A percentile compares a stretch with the other conserved stretches of the same genome.
These are phyloP conservation scores for Bombus pyrosoma DNA, from an alignment of 1,140 invertebrate species.

Conservation along the genomic window DNA sequence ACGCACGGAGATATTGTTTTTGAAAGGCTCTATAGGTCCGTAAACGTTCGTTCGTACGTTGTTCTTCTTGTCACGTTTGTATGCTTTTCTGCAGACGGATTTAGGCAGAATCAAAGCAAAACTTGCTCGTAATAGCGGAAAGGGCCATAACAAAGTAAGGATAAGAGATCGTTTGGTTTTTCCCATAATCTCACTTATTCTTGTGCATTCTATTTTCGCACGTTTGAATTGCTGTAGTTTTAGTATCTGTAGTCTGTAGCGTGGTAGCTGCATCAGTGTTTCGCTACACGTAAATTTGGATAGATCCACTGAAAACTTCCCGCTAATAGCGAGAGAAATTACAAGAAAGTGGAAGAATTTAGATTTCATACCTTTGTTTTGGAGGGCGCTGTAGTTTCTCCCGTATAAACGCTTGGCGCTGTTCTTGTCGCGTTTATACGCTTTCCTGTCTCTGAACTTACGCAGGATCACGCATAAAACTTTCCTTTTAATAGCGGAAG, in stretches of 20 bases:
- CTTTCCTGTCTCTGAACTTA: background rate
- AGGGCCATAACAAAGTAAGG: background rate
- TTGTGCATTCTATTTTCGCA: background rate
- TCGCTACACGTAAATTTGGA: background rate
- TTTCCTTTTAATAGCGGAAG: constrained; percentile 4
- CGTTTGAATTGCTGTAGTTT: background rate
- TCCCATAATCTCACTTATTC: background rate
- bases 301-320: background rate
- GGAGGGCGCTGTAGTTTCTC: background rate
- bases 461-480: constrained; percentile 1
- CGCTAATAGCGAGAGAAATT: no score
- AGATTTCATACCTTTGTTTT: background rate
- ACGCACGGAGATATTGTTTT: background rate
- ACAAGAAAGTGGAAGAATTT: background rate
- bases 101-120: background rate
- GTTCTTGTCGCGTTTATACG: background rate
- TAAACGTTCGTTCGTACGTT: background rate
- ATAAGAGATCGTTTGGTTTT: background rate
- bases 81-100: constrained; percentile 3
- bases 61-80: background rate
- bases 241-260: no score
- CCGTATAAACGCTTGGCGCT: background rate
- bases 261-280: background rate
- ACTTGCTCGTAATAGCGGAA: background rate
- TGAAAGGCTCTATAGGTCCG: background rate